These are phyloP conservation scores for Rugalucina vietnamica DNA, from an alignment of 2,888 invertebrate genomes.

Conservation along the genomic window DNA sequence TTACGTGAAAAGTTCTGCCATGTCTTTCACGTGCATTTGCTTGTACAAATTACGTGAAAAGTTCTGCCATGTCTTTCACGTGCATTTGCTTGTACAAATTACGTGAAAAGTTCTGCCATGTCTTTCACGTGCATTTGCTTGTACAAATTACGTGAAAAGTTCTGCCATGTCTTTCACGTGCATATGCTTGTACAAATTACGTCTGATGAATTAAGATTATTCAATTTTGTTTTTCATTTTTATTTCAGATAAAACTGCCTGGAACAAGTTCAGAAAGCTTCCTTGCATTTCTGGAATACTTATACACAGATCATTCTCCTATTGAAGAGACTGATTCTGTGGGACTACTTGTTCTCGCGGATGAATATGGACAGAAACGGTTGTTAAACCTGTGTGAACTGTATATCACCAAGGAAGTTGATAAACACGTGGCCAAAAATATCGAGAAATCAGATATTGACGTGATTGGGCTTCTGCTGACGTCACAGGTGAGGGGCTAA, in stretches of 20 bases:
- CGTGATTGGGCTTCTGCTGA: constrained; percentile 77
- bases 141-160: no score
- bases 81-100: no score
- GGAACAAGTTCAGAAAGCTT: constrained; percentile 72
- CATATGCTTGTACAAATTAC: not conserved
- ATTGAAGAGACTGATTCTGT: constrained; percentile 78
- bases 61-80: no score
- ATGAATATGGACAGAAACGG: constrained; percentile 76
- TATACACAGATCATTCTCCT: constrained; percentile 81
- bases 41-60: no score
- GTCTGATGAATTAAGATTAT: not conserved
- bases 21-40: no score
- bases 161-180: not conserved
- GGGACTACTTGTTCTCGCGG: constrained; percentile 76
- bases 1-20: no score
- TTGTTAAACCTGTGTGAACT: constrained; percentile 81
- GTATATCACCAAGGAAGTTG: constrained; percentile 80
- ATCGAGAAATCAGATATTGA: constrained; percentile 80
- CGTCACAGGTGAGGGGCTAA: constrained; percentile 79
- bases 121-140: no score
- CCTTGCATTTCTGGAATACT: constrained; percentile 78
- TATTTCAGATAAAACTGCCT: constrained; percentile 68
- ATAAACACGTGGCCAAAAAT: constrained; percentile 69
- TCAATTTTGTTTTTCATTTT: not conserved
- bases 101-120: no score